Conservation (phyloP, 2,888 invertebrate genomes). For the Pherbina coryleti region DNA sequence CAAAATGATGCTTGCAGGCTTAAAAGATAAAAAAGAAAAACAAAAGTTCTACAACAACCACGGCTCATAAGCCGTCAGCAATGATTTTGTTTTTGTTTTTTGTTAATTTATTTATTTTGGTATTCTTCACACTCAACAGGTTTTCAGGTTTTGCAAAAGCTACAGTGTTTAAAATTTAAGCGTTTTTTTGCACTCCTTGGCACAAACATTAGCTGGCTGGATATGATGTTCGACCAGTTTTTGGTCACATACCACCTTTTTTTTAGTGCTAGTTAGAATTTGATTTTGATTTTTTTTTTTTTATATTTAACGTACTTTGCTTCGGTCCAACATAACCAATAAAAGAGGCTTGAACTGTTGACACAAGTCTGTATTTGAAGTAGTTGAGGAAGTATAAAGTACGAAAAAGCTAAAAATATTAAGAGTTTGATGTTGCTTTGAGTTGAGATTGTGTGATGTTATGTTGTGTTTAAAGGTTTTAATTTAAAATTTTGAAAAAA, state of each 20-base stretch:
- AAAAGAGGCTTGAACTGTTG: too few species aligned
- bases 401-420: too few species aligned
- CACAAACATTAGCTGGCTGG: neutral
- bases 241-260: neutral
- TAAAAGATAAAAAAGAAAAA: neutral
- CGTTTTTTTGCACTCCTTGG: neutral
- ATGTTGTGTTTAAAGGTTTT: too few species aligned
- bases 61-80: neutral
- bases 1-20: neutral
- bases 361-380: too few species aligned
- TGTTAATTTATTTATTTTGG: neutral
- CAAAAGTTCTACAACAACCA: neutral
- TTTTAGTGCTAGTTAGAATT: neutral
- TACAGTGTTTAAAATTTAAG: neutral
- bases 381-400: too few species aligned
- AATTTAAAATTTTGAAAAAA: too few species aligned
- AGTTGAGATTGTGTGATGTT: too few species aligned
- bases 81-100: too few species aligned
- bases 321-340: too few species aligned
- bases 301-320: too few species aligned
- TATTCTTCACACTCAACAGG: slow-evolving; percentile 1
- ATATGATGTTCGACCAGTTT: neutral
- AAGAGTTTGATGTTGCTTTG: too few species aligned
- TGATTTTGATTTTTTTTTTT: neutral
- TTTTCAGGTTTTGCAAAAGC: neutral